Conservation (phyloP, 2,797 vertebrate species). For the Halcyon smyrnensis region DNA sequence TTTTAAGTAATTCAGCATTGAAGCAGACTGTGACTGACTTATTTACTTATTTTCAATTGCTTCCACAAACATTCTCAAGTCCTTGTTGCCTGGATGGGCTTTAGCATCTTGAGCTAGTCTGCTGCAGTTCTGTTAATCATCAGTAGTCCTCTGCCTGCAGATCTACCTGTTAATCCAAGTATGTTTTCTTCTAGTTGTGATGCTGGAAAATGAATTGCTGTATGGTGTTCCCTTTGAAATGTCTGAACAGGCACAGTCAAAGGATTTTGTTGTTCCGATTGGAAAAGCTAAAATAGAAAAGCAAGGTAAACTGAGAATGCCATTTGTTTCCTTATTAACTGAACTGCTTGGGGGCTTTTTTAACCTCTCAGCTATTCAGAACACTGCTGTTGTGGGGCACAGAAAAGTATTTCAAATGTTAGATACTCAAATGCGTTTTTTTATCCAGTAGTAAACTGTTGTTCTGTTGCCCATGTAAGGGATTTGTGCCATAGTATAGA, state of each 20-base stretch:
- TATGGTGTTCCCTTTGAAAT: conserved; percentile 96
- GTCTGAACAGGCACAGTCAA: conserved; percentile 88
- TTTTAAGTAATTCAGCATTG: not conserved
- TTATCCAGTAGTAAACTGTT: not conserved
- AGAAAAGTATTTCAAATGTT: not conserved
- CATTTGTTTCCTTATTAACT: not conserved
- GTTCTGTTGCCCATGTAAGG: not conserved
- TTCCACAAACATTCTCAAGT: not conserved
- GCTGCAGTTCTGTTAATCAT: not conserved
- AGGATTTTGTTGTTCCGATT: conserved; percentile 93
- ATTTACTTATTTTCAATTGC: not conserved
- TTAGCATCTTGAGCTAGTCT: not conserved
- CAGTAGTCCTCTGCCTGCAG: not conserved
- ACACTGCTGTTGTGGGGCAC: not conserved
- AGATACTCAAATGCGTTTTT: not conserved
- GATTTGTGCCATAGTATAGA: not conserved
- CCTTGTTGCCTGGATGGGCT: not conserved
- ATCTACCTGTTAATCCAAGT: not conserved
- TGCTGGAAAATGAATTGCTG: conserved; percentile 95
- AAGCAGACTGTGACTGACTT: not conserved
- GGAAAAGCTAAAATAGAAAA: conserved; percentile 97
- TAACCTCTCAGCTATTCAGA: not conserved
- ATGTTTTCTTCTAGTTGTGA: conserved; percentile 84
- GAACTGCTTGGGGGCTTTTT: not conserved
- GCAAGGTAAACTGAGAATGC: conserved; percentile 80